Evolutionary conservation across 2,888 invertebrate species (phyloP), one percentile per base, ranked within the genome.

Genomic region (Oxytorus armatus): DNA sequence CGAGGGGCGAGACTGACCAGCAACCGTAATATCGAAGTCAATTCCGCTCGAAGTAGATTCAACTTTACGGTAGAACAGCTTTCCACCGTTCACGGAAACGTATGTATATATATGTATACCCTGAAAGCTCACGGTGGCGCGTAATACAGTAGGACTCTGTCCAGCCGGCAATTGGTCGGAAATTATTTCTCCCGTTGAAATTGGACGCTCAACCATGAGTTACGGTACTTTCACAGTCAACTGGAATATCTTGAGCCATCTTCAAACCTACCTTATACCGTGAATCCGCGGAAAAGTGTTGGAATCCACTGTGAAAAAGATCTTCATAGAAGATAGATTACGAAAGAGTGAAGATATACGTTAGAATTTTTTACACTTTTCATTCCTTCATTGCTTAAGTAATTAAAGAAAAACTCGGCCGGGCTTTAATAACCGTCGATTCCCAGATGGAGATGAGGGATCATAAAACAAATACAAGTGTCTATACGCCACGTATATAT

Each of bases 1-100:
- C 10, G 23, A 36, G 57, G 73, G 65, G 49, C 2, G 2, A 77
- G 80, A 49, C 69, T 77, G 80, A 74, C 77, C 77, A 68, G 73
- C 73, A 65, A 66, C 65, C 74, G 80, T 81, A 77, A 81, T 77
- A 77, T 74, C 77, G 74, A 74, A 81, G 77, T 81, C 80, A 81
- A 81, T 81, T 81, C 61, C 74, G 57, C 57, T 63, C 80, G 77
- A 81, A 81, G 77, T 76, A 72, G 73, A 81, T 81, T 77, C 69
- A 81, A 81, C 80, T 81, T 69, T 77, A 81, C 80, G 80, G 77
- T 74, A 57, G 68, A 77, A 65, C 73, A 65, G 73, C 69, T 77
- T 74, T 55, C 49, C 61, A 69, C 65, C 63, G 36, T 77, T 23
- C 29, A 21, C 65, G 55, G 44, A 42, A 25, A 51, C 61, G 21